Conservation (phyloP, 2,888 invertebrate species). For the Stenotaenia linearis region DNA sequence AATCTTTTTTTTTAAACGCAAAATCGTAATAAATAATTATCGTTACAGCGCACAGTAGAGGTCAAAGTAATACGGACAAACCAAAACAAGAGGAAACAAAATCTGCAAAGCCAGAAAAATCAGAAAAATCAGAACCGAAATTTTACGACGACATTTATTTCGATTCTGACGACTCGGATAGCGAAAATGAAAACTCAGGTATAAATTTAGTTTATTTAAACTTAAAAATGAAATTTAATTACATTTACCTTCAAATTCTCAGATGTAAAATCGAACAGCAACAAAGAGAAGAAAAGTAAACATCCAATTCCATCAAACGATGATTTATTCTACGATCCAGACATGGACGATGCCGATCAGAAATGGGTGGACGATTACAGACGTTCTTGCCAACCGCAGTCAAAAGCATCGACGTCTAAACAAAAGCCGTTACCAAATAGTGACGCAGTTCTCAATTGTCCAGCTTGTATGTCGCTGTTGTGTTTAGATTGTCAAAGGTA, state of each 20-base stretch:
- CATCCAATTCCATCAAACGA: slow-evolving; percentile 42
- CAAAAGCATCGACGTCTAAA: background rate
- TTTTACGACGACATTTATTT: slow-evolving; percentile 42
- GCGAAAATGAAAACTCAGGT: slow-evolving; percentile 14
- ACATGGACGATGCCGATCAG: slow-evolving; percentile 54
- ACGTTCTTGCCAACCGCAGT: slow-evolving; percentile 42
- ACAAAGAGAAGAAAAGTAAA: slow-evolving; percentile 36
- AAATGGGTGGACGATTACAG: slow-evolving; percentile 52
- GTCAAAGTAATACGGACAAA: background rate
- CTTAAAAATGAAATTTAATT: background rate
- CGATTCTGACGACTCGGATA: slow-evolving; percentile 40
- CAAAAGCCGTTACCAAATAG: slow-evolving; percentile 45
- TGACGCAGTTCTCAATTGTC: slow-evolving; percentile 57
- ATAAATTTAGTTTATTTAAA: too few species aligned
- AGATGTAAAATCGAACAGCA: background rate
- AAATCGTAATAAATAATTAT: background rate
- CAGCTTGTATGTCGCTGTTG: slow-evolving; percentile 55
- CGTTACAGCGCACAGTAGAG: background rate
- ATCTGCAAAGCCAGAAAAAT: too few species aligned
- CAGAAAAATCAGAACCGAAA: background rate
- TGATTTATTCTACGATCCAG: slow-evolving; percentile 54
- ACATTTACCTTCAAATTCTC: background rate
- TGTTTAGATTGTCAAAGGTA: slow-evolving; percentile 57
- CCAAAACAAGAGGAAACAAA: background rate
- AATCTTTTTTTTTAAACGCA: background rate